Percentiles rank a stretch among this genome's conserved stretches.
Conservation (phyloP, 2,113 vertebrate genomes). For the Lepisosteus oculatus region DNA sequence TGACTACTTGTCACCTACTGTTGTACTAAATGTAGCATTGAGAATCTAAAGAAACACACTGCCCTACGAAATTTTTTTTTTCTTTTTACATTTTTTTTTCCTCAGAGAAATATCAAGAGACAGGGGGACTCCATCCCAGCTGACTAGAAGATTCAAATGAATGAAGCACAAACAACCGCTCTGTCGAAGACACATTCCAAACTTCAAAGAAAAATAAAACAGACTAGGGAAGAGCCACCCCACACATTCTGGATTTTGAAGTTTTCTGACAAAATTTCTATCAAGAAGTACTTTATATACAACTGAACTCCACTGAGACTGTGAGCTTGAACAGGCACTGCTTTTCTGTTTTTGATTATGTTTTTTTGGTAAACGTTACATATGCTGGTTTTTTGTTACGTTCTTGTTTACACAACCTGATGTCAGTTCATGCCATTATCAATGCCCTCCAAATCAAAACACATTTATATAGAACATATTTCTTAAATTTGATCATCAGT, state of each 20-base stretch:
- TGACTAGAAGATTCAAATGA: conserved; percentile 79
- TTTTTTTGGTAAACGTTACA: conserved; percentile 92
- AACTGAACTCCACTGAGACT: conserved; percentile 94
- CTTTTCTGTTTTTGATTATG: conserved; percentile 60
- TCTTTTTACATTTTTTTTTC: conserved; percentile 77
- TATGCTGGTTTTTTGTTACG: conserved; percentile 94
- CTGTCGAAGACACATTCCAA: conserved; percentile 74
- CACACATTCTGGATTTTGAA: conserved; percentile 81
- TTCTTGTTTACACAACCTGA: conserved; percentile 88
- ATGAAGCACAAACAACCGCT: conserved; percentile 82
- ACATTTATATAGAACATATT: conserved; percentile 78
- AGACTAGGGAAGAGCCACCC: conserved; percentile 73
- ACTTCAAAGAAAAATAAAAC: conserved; percentile 35
- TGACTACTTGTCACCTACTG: conserved; percentile 86
- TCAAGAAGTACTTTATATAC: conserved; percentile 91
- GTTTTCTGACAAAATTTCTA: conserved; percentile 83
- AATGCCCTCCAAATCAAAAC: conserved; percentile 88
- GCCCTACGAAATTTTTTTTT: conserved; percentile 82
- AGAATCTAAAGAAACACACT: conserved; percentile 90
- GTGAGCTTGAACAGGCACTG: conserved; percentile 99
- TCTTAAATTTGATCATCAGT: conserved; percentile 70
- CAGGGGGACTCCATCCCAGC: conserved; percentile 76
- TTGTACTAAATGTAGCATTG: conserved; percentile 81
- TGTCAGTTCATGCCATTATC: conserved; percentile 85
- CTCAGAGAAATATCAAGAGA: conserved; percentile 76